Conservation (phyloP, 2,113 vertebrate genomes). For the Forbesichthys agassizii region DNA sequence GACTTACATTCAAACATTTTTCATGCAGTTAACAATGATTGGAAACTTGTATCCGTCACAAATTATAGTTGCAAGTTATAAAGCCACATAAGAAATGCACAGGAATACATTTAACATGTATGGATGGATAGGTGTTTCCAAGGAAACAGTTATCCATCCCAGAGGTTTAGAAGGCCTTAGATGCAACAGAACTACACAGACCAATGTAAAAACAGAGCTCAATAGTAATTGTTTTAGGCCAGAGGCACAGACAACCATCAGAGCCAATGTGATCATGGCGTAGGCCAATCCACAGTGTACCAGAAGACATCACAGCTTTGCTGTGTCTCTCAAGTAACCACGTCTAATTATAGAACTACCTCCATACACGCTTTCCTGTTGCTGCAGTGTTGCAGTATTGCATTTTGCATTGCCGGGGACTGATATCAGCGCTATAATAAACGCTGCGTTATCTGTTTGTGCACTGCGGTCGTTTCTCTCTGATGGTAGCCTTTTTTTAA, state of each 20-base stretch:
- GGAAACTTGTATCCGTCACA: too few relatives aligned
- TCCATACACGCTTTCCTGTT: conserved; percentile 36
- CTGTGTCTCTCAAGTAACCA: conserved; percentile 35
- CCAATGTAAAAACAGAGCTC: not conserved
- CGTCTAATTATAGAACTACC: conserved; percentile 55
- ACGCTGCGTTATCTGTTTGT: conserved; percentile 68
- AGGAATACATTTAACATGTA: too few relatives aligned
- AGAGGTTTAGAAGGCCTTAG: not conserved
- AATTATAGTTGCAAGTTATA: too few relatives aligned
- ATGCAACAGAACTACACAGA: not conserved
- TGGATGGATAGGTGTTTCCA: too few relatives aligned
- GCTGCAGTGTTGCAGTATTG: conserved; percentile 65
- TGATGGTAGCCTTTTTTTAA: conserved; percentile 61
- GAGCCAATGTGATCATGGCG: not conserved
- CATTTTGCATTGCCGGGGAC: conserved; percentile 49
- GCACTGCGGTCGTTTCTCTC: conserved; percentile 31
- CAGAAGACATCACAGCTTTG: not conserved
- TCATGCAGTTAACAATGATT: too few relatives aligned
- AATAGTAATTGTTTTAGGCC: not conserved
- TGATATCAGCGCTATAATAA: conserved; percentile 63
- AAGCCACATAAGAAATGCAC: too few relatives aligned
- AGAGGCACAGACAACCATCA: not conserved
- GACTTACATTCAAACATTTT: too few relatives aligned
- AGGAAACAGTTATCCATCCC: not conserved
- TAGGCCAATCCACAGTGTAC: not conserved